Conservation (phyloP, 2,797 vertebrate genomes). For the Discoglossus pictus region DNA sequence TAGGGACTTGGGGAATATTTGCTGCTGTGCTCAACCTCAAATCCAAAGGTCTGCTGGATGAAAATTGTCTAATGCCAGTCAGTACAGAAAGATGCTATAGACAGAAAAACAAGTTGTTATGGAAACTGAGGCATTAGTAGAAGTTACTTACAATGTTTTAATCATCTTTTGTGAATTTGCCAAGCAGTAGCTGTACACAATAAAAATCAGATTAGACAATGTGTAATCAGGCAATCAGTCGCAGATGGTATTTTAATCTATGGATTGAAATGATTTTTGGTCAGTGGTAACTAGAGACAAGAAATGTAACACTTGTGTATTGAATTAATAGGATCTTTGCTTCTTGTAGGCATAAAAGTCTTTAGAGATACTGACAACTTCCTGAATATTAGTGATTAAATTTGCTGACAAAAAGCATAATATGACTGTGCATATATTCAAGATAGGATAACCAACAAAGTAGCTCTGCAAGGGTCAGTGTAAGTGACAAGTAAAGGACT, state of each 20-base stretch:
- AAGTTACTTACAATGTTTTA: constrained; percentile 32
- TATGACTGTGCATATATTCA: too few relatives aligned
- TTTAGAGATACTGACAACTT: too few relatives aligned
- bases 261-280: constrained; percentile 14
- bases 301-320: too few relatives aligned
- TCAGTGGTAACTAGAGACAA: background rate
- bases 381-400: too few relatives aligned
- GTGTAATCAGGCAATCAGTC: constrained; percentile 33
- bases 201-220: constrained; percentile 31
- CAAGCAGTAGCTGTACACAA: constrained; percentile 18
- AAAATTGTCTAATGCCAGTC: constrained; percentile 14
- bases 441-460: too few relatives aligned
- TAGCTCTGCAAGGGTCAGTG: too few relatives aligned
- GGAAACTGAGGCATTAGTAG: constrained; percentile 38
- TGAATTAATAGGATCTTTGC: too few relatives aligned
- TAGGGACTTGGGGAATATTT: constrained; percentile 7
- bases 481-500: too few relatives aligned
- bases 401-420: too few relatives aligned
- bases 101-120: constrained; percentile 26
- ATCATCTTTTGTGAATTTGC: constrained; percentile 28
- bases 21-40: constrained; percentile 11
- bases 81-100: background rate
- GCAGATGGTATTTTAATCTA: constrained; percentile 16
- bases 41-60: background rate
- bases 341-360: too few relatives aligned